phyloP scores from a whole-genome alignment of 1,140 invertebrate genomes.

The Ceratina calcarata region DNA sequence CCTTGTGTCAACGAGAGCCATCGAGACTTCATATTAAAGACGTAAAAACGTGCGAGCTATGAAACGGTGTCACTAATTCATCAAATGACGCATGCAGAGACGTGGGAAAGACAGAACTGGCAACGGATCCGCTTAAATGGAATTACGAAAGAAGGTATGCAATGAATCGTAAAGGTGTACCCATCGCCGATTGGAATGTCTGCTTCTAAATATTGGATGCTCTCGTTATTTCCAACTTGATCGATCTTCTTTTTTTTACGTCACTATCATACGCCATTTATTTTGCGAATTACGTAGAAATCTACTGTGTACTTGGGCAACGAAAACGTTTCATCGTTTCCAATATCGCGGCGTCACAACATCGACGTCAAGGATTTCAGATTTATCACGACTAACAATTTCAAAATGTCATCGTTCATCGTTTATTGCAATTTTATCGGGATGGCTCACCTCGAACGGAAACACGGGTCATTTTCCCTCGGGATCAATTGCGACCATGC shows the following conservation, averaged over 20 bases:
- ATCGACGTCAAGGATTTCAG: not conserved
- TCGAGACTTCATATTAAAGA: too few relatives aligned
- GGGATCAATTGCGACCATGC: not conserved
- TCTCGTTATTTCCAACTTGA: not conserved
- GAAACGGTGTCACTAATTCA: conserved; percentile 8
- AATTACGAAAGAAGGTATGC: conserved; percentile 31
- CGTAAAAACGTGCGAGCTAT: too few relatives aligned
- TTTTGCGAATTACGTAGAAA: too few relatives aligned
- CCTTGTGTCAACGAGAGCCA: too few relatives aligned
- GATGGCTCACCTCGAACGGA: not conserved
- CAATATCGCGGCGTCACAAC: conserved; percentile 7
- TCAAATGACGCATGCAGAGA: conserved; percentile 17
- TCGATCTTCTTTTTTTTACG: too few relatives aligned
- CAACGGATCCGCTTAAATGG: conserved; percentile 31
- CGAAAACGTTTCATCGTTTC: not conserved
- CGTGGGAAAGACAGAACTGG: conserved; percentile 13
- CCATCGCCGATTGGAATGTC: not conserved
- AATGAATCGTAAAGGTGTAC: not conserved
- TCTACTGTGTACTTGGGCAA: too few relatives aligned
- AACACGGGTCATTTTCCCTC: not conserved
- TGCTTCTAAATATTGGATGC: conserved; percentile 9
- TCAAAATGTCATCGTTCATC: not conserved
- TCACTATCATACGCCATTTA: too few relatives aligned
- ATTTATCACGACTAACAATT: conserved; percentile 13
- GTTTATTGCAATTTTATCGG: not conserved